A percentile compares a stretch with the other conserved stretches of the same genome.
phyloP scores from a whole-genome alignment of 1,140 invertebrate genomes.

The Cheumatopsyche charites region DNA sequence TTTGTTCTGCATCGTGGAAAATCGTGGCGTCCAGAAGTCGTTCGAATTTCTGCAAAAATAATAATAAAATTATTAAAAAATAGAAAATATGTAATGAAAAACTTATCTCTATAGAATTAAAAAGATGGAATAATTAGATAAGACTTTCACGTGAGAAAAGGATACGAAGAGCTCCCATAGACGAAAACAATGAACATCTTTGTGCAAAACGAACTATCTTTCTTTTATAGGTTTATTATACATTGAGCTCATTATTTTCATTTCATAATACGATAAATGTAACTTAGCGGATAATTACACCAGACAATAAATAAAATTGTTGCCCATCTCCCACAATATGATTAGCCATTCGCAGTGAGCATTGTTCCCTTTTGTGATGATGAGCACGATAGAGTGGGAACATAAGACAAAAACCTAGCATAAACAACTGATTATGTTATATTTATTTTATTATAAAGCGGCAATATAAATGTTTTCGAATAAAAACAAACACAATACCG shows the following conservation, averaged over 20 bases:
- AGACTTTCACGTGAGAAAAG: conserved; percentile 21
- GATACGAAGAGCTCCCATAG: conserved; percentile 6
- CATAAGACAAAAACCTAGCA: background rate
- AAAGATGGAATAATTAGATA: background rate
- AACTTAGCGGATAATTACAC: conserved; percentile 2
- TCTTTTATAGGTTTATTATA: background rate
- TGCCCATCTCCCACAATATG: conserved; percentile 20
- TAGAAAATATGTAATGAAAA: background rate
- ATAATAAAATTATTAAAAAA: background rate
- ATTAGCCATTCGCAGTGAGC: conserved; percentile 8
- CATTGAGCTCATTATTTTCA: conserved; percentile 5
- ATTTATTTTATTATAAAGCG: too few species aligned
- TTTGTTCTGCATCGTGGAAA: conserved; percentile 17
- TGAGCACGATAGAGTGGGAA: background rate
- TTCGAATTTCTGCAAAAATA: conserved; percentile 19
- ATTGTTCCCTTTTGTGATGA: background rate
- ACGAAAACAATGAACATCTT: background rate
- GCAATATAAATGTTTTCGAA: too few species aligned
- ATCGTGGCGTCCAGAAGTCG: conserved; percentile 10
- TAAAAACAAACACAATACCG: too few species aligned
- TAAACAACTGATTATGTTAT: background rate
- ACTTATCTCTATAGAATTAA: conserved; percentile 2
- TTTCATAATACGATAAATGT: conserved; percentile 10
- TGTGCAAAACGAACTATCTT: background rate
- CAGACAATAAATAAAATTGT: conserved; percentile 13